A percentile compares a stretch with the other conserved stretches of the same genome.
phyloP scores from a whole-genome alignment of 2,797 vertebrate species.

The Syncerus caffer region DNA sequence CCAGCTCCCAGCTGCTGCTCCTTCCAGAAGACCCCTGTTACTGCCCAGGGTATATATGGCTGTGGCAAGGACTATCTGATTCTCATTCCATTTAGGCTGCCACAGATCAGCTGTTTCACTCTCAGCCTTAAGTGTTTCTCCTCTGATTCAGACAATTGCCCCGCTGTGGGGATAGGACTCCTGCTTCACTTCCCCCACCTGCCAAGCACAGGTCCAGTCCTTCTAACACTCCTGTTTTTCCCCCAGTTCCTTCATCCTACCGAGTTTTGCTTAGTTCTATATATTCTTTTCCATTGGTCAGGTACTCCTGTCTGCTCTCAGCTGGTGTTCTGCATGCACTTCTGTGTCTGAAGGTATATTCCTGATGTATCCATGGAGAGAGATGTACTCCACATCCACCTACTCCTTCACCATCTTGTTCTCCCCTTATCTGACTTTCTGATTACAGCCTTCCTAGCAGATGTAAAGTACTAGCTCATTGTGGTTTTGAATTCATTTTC shows the following conservation, averaged over 20 bases:
- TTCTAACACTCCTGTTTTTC: neutral
- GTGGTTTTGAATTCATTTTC: neutral
- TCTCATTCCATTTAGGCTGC: neutral
- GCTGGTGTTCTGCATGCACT: neutral
- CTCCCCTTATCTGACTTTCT: neutral
- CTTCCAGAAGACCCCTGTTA: neutral
- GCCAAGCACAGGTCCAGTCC: neutral
- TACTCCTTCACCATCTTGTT: neutral
- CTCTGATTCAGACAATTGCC: neutral
- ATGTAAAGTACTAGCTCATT: neutral
- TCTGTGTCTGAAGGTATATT: neutral
- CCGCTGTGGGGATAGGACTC: accelerated
- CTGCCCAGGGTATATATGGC: neutral
- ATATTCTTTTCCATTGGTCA: neutral
- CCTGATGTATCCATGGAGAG: neutral
- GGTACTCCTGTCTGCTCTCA: neutral
- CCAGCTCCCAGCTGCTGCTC: neutral
- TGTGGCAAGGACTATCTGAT: neutral
- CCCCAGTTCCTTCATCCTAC: neutral
- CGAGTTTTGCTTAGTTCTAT: neutral
- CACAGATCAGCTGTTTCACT: neutral
- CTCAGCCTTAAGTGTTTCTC: neutral
- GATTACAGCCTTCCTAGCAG: neutral
- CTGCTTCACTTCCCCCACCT: neutral
- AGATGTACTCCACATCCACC: neutral